Evolutionary conservation across 1,140 invertebrate genomes (phyloP).

Genomic region (Phocides pigmalion): DNA sequence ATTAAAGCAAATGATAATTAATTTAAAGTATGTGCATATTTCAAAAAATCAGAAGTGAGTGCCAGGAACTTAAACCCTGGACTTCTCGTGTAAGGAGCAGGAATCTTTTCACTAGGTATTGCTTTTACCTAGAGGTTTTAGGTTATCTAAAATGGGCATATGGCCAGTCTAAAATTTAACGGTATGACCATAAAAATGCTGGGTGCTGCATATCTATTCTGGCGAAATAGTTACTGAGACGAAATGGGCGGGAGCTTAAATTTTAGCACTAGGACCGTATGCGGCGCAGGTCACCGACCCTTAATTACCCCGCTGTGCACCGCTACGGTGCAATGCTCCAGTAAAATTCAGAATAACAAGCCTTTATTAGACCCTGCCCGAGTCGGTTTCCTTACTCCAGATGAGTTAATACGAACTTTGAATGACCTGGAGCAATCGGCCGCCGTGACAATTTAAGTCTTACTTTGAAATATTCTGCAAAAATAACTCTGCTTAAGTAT

Average conservation of each 20-base stretch:
- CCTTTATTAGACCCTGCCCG: slow-evolving; percentile 72
- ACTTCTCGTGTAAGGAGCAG: too few relatives aligned
- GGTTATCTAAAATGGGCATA: too few relatives aligned
- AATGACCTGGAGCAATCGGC: neutral
- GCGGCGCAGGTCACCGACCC: slow-evolving; percentile 59
- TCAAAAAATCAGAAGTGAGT: too few relatives aligned
- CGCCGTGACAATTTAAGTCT: slow-evolving; percentile 6
- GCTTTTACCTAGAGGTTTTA: too few relatives aligned
- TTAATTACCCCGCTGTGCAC: slow-evolving; percentile 72
- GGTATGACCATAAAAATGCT: neutral
- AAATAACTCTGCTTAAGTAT: neutral
- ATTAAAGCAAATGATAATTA: too few relatives aligned
- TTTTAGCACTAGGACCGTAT: slow-evolving; percentile 56
- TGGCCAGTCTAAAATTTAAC: too few relatives aligned
- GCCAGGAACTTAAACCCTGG: too few relatives aligned
- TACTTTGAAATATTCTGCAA: neutral
- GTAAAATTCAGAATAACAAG: slow-evolving; percentile 81
- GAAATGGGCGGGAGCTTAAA: slow-evolving; percentile 38
- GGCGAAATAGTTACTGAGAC: slow-evolving; percentile 15
- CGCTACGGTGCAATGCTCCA: slow-evolving; percentile 75
- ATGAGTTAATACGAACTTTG: slow-evolving; percentile 24
- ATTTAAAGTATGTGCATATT: too few relatives aligned
- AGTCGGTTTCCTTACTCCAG: slow-evolving; percentile 54
- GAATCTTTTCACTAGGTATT: too few relatives aligned
- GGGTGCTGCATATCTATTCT: slow-evolving; percentile 6